Percentiles rank a stretch among this genome's conserved stretches.
Evolutionary conservation across 2,888 invertebrate species (phyloP).

Genomic region (Eulithis testata): DNA sequence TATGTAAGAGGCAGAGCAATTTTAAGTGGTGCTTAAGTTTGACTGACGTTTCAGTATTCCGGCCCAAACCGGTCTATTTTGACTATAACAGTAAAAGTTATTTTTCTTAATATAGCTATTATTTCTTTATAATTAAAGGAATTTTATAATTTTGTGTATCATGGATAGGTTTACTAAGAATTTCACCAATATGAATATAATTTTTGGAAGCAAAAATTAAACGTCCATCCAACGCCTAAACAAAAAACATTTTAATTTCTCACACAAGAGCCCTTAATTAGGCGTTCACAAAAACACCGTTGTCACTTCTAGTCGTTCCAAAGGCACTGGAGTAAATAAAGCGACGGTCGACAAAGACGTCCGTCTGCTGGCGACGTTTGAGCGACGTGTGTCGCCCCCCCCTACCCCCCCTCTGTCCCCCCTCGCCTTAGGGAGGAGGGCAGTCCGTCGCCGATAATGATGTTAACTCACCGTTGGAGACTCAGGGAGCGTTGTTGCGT

Average conservation of each 20-base stretch:
- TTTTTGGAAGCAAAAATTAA: constrained; percentile 13
- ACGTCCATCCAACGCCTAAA: constrained; percentile 29
- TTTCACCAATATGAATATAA: not conserved
- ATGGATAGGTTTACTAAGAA: not conserved
- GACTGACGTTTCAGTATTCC: too few relatives aligned
- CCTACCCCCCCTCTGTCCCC: constrained; percentile 41
- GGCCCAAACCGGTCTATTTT: too few relatives aligned
- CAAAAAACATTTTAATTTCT: constrained; percentile 46
- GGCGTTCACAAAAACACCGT: constrained; percentile 57
- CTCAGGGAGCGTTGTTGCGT: constrained; percentile 73
- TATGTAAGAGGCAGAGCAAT: too few relatives aligned
- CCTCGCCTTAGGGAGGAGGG: constrained; percentile 42
- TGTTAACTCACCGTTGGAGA: constrained; percentile 81
- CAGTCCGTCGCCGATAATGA: constrained; percentile 77
- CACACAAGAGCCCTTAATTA: constrained; percentile 56
- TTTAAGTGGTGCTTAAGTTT: too few relatives aligned
- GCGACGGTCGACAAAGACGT: constrained; percentile 82
- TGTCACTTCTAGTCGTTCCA: constrained; percentile 73
- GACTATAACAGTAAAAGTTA: too few relatives aligned
- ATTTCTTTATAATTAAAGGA: too few relatives aligned
- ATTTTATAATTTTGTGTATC: too few relatives aligned
- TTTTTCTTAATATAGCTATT: too few relatives aligned
- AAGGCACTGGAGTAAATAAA: constrained; percentile 76
- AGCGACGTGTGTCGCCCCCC: constrained; percentile 80
- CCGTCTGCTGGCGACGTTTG: constrained; percentile 82